Conservation (phyloP, 2,888 invertebrate genomes). For the Cinara cedri region DNA sequence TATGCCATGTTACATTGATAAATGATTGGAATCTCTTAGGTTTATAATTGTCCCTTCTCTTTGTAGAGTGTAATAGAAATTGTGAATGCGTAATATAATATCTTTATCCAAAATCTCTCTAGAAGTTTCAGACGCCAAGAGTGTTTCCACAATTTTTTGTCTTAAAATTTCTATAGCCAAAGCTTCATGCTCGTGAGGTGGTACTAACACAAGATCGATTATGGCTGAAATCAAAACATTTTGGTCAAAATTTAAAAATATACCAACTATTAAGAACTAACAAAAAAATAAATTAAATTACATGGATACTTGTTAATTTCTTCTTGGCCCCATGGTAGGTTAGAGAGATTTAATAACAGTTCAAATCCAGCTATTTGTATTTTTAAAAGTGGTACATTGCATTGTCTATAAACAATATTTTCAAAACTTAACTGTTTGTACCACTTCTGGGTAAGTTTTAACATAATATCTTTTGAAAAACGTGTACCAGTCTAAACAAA, state of each 20-base stretch:
- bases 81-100: constrained; percentile 15
- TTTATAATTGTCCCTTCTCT: no score
- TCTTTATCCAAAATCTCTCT: constrained; percentile 1
- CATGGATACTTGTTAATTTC: constrained; percentile 75
- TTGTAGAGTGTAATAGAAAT: background rate
- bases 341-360: constrained; percentile 72
- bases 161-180: background rate
- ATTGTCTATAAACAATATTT: constrained; percentile 68
- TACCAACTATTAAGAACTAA: background rate
- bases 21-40: no score
- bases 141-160: constrained; percentile 20
- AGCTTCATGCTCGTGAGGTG: background rate
- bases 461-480: constrained; percentile 63
- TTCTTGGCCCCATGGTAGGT: constrained; percentile 81
- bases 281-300: constrained; percentile 61
- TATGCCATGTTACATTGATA: background rate
- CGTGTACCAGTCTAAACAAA: constrained; percentile 62
- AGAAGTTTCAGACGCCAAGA: constrained; percentile 30
- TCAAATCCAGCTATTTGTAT: constrained; percentile 73
- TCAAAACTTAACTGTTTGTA: constrained; percentile 69
- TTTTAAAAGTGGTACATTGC: constrained; percentile 82
- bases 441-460: constrained; percentile 70
- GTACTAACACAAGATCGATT: constrained; percentile 18
- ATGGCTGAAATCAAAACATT: constrained; percentile 32
- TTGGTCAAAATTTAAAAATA: background rate